Evolutionary conservation across 2,888 invertebrate genomes (phyloP), one percentile per base, ranked within the genome.

Genomic region (Liodrosophila aerea): DNA sequence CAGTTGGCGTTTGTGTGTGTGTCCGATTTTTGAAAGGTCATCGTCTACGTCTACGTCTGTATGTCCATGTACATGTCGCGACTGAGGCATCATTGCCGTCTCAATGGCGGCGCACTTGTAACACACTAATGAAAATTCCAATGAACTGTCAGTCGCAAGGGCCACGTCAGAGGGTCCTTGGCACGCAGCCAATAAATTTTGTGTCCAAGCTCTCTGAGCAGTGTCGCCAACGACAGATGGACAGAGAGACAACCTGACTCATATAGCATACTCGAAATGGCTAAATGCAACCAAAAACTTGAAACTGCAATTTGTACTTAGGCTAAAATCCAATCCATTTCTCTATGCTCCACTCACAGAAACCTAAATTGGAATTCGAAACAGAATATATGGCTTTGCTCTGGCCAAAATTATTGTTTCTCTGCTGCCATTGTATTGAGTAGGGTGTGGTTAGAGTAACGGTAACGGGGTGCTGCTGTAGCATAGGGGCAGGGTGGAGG

Each of bases 41-140:
- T 37, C 41, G 53, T 22, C 64, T 56, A 40, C 27, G 43, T 33
- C 29, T 22, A 22, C 22, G 22, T 22, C 22, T 22, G 5, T 22
- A 5, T 22, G 43, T 41, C 36, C 18, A 2, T 16, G 18, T 37
- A 22, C 49, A 12, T 44, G 34, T 46, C 41, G 63, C 54, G 39
- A 39, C 49, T 64, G 50, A 50, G 36, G 39, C 56, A 51, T 50
- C 62, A 46, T 47, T 59, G 70, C 64, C 81, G 84, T 76, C 78
- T 78, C 81, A 61, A 76, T 84, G 78, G 78, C 78, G 78, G 63
- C 75, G 39, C 78, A 78, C 68, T 75, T 85, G 81, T 64, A 78
- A 78, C 68, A 75, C 67, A 73, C 78, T 82, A 75, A 81, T 85
- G 81, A 81, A 81, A 85, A 82, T 74, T 82, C 78, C 82, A 77